phyloP scores from a whole-genome alignment of 2,888 invertebrate species.

The Drosophila kanekoi region DNA sequence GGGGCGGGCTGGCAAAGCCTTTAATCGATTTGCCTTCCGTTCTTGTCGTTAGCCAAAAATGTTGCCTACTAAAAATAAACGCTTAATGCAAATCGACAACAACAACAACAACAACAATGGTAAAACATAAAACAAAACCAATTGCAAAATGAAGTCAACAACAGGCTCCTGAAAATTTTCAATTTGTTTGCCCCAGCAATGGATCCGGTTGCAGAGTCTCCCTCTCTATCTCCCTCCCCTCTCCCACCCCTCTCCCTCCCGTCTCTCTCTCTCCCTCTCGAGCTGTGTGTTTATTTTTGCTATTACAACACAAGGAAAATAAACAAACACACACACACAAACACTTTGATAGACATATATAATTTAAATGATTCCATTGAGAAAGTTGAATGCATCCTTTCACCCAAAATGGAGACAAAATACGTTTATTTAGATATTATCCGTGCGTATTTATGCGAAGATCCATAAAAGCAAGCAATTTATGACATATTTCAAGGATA shows the following conservation, averaged over 20 bases:
- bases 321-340: constrained; percentile 21
- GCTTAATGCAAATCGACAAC: constrained; percentile 63
- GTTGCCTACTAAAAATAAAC: constrained; percentile 69
- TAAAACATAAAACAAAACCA: constrained; percentile 25
- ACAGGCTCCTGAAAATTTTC: constrained; percentile 33
- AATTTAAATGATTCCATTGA: constrained; percentile 49
- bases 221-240: no score
- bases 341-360: constrained; percentile 28
- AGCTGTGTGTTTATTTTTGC: constrained; percentile 43
- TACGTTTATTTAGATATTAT: constrained; percentile 10
- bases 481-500: neutral
- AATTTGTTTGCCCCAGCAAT: constrained; percentile 49
- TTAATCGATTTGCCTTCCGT: constrained; percentile 71
- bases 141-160: constrained; percentile 57
- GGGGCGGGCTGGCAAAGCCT: constrained; percentile 44
- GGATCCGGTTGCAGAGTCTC: constrained; percentile 14
- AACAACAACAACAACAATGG: constrained; percentile 29
- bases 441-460: neutral
- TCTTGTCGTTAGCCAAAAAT: constrained; percentile 53
- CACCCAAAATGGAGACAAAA: constrained; percentile 1
- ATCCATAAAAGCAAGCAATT: neutral
- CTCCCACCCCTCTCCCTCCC: neutral
- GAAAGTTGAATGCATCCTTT: constrained; percentile 10
- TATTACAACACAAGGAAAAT: constrained; percentile 46
- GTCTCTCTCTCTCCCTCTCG: neutral